These are phyloP conservation scores for Aphelinus atriplicis DNA, from an alignment of 1,140 invertebrate genomes.

Conservation along the genomic window DNA sequence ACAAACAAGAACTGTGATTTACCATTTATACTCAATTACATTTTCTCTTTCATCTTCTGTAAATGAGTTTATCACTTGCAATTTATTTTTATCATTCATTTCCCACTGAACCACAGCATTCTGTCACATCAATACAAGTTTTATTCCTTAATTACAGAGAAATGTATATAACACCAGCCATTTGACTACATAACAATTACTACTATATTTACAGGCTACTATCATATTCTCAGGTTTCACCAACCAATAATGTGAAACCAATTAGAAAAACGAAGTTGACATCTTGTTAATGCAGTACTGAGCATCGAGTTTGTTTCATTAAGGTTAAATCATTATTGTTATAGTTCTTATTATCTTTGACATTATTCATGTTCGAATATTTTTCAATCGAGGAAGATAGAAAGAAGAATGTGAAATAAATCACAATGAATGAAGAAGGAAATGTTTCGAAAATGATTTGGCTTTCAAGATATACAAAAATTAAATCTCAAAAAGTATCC, in stretches of 20 bases:
- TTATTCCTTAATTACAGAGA: slow-evolving; percentile 44
- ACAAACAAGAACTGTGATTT: slow-evolving; percentile 27
- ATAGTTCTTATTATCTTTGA: too few species aligned
- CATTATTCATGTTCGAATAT: neutral
- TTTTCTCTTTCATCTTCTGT: neutral
- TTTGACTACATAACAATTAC: slow-evolving; percentile 62
- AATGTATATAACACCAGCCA: slow-evolving; percentile 56
- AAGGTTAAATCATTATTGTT: too few species aligned
- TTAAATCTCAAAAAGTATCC: slow-evolving; percentile 18
- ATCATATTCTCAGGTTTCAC: slow-evolving; percentile 50
- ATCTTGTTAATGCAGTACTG: neutral
- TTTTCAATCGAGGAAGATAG: slow-evolving; percentile 8
- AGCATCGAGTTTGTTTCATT: too few species aligned
- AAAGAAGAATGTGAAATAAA: slow-evolving; percentile 1
- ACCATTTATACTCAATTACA: slow-evolving; percentile 16
- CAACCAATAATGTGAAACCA: slow-evolving; percentile 40
- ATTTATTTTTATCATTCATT: slow-evolving; percentile 27
- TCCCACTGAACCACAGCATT: slow-evolving; percentile 25
- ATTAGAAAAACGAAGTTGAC: neutral
- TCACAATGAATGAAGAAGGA: slow-evolving; percentile 2
- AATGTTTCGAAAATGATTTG: slow-evolving; percentile 16
- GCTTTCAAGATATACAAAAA: slow-evolving; percentile 11
- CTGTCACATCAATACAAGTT: slow-evolving; percentile 44
- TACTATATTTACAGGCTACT: slow-evolving; percentile 63
- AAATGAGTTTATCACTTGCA: neutral